These are phyloP conservation scores for Monopterus albus DNA, from an alignment of 2,113 vertebrate genomes.

Conservation along the genomic window DNA sequence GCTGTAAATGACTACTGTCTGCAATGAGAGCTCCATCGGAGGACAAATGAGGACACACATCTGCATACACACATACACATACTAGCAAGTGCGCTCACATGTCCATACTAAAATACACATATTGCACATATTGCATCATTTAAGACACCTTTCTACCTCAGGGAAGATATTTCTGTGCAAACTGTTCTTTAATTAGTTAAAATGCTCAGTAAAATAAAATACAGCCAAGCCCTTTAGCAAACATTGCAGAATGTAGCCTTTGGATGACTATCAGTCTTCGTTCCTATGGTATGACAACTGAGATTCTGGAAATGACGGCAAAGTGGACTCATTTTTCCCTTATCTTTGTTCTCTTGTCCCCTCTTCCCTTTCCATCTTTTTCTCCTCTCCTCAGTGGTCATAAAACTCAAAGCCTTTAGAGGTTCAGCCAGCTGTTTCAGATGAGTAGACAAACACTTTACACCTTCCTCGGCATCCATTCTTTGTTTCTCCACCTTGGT, in stretches of 20 bases:
- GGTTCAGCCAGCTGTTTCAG: constrained; percentile 56
- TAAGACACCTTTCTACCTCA: background rate
- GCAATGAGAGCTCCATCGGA: background rate
- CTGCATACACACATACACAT: background rate
- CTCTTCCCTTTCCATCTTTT: constrained; percentile 12
- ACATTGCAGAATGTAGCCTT: constrained; percentile 40
- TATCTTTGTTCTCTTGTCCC: constrained; percentile 15
- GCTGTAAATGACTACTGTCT: constrained; percentile 63
- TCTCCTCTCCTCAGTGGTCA: constrained; percentile 2
- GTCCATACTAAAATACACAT: constrained; percentile 1
- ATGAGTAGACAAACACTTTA: constrained; percentile 64
- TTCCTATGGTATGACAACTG: constrained; percentile 50
- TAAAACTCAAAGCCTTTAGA: constrained; percentile 47
- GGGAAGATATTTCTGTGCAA: background rate
- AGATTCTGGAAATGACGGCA: constrained; percentile 49
- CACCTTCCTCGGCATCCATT: constrained; percentile 58
- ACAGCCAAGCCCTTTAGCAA: constrained; percentile 27
- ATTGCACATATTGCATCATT: background rate
- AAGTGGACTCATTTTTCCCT: constrained; percentile 24
- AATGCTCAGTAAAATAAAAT: constrained; percentile 6
- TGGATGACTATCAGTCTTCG: constrained; percentile 35
- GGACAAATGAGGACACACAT: constrained; percentile 56
- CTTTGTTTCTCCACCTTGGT: constrained; percentile 69
- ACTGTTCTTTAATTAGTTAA: constrained; percentile 4
- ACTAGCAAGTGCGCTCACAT: background rate